Evolutionary conservation across 2,113 vertebrate genomes (phyloP).

Genomic region (Ciconia boyciana): DNA sequence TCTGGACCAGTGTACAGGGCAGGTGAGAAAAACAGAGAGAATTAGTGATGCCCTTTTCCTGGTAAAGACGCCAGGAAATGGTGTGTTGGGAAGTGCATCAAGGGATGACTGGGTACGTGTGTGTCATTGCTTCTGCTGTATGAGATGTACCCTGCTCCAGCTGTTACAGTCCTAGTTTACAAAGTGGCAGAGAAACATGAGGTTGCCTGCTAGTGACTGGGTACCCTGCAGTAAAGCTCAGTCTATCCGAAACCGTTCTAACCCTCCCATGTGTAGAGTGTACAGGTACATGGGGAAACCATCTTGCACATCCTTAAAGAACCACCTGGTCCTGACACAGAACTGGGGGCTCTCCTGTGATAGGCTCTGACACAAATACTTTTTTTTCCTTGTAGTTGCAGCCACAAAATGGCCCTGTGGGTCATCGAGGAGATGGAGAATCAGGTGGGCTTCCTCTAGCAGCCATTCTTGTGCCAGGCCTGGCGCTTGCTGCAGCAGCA

Average conservation of each 20-base stretch:
- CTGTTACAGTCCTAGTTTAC: not conserved
- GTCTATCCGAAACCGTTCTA: not conserved
- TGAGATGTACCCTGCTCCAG: not conserved
- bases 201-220: not conserved
- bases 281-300: not conserved
- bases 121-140: not conserved
- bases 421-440: conserved; percentile 66
- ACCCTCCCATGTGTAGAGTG: not conserved
- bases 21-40: not conserved
- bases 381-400: conserved; percentile 60
- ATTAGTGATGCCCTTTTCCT: not conserved
- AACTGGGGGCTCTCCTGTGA: not conserved
- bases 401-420: conserved; percentile 73
- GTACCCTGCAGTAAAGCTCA: not conserved
- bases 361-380: not conserved
- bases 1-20: not conserved
- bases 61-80: not conserved
- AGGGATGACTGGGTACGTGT: not conserved
- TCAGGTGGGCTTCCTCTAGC: conserved; percentile 68
- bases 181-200: not conserved
- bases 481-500: conserved; percentile 51
- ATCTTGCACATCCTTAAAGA: not conserved
- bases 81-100: not conserved
- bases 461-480: conserved; percentile 69
- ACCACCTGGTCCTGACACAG: not conserved